Evolutionary conservation across 1,140 invertebrate species (phyloP).

Genomic region (Macrobrachium nipponense): DNA sequence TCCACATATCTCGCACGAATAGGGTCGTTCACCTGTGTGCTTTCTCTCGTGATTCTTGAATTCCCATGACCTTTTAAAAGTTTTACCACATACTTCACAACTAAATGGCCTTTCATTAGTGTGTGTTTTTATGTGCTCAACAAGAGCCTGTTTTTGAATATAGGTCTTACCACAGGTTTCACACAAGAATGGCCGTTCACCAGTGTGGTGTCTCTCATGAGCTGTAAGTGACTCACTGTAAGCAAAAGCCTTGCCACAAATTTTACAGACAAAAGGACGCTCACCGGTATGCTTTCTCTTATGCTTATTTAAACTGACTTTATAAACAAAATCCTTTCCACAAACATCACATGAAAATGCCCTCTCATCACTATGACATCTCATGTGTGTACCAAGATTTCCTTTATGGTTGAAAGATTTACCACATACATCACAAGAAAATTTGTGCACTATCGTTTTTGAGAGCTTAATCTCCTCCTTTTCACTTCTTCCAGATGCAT

Average conservation of each 20-base stretch:
- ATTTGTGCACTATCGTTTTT: no score
- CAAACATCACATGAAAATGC: no score
- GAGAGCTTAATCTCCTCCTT: no score
- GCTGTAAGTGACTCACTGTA: constrained; percentile 1
- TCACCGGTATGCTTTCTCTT: constrained; percentile 8
- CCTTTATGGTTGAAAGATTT: no score
- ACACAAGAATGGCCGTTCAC: background rate
- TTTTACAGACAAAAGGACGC: background rate
- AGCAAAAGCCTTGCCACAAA: background rate
- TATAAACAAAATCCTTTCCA: no score
- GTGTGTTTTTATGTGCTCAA: constrained; percentile 3
- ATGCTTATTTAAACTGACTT: background rate
- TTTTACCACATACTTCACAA: constrained; percentile 9
- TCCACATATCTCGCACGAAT: background rate
- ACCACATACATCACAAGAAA: no score
- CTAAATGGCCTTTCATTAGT: background rate
- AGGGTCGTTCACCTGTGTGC: constrained; percentile 2
- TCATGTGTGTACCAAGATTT: no score
- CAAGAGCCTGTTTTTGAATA: background rate
- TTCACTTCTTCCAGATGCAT: no score
- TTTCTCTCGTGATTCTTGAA: background rate
- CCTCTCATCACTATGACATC: no score
- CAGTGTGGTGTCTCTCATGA: background rate
- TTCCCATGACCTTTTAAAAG: background rate
- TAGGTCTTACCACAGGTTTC: background rate